Percentiles rank a stretch among this genome's conserved stretches.
Evolutionary conservation across 2,888 invertebrate species (phyloP).

Genomic region (Lobophora halterata): DNA sequence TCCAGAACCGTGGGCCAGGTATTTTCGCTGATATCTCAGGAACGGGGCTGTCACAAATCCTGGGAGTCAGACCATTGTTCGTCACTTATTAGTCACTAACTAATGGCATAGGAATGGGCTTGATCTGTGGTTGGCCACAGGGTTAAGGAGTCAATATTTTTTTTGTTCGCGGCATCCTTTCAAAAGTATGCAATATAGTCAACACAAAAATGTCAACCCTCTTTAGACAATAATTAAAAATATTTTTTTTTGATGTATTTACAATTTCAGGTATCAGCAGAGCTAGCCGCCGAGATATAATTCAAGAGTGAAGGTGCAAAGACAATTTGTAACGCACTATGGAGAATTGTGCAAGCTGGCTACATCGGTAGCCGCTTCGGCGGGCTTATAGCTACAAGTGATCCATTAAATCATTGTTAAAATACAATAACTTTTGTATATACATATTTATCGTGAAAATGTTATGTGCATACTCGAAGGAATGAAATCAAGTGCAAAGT

Average conservation of each 20-base stretch:
- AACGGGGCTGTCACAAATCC: no score
- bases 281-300: constrained; percentile 58
- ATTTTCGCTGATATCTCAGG: no score
- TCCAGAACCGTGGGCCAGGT: no score
- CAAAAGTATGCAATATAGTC: no score
- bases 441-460: constrained; percentile 54
- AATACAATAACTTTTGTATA: constrained; percentile 52
- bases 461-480: constrained; percentile 60
- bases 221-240: no score
- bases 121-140: no score
- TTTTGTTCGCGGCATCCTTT: no score
- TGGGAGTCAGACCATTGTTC: no score
- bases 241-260: constrained; percentile 1
- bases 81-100: no score
- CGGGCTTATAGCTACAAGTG: constrained; percentile 34
- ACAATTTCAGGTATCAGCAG: constrained; percentile 48
- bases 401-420: constrained; percentile 30
- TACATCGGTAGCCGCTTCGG: constrained; percentile 27
- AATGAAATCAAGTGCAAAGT: constrained; percentile 50
- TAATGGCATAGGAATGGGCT: no score
- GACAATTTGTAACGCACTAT: constrained; percentile 33
- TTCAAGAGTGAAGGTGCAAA: constrained; percentile 43
- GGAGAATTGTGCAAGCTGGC: constrained; percentile 17
- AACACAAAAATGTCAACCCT: no score
- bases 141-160: no score